Evolutionary conservation across 2,888 invertebrate species (phyloP).

Genomic region (Orchestes rusci): DNA sequence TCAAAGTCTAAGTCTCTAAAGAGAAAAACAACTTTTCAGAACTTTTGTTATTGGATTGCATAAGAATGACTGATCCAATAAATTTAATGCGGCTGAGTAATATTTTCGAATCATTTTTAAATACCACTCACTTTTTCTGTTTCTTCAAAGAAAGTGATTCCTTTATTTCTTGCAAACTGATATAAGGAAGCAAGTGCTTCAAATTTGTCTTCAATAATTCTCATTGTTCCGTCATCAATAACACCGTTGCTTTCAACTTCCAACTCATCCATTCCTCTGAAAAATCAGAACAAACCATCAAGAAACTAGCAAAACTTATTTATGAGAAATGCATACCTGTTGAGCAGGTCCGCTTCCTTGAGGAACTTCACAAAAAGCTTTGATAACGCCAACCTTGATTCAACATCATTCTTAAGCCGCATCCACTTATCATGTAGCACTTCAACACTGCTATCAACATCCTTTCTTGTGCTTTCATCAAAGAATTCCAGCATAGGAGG

Average conservation of each 20-base stretch:
- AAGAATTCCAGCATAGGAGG: conserved; percentile 57
- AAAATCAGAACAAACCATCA: conserved; percentile 3
- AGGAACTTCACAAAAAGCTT: conserved; percentile 66
- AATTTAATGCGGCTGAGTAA: no score
- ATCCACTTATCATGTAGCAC: conserved; percentile 57
- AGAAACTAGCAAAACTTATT: no score
- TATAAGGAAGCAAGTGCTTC: conserved; percentile 55
- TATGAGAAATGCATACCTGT: conserved; percentile 35
- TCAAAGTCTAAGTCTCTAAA: no score
- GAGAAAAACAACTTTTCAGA: no score
- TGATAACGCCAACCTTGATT: conserved; percentile 59
- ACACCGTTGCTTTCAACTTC: no score
- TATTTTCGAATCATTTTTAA: no score
- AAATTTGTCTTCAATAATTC: conserved; percentile 57
- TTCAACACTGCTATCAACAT: conserved; percentile 57
- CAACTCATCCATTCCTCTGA: conserved; percentile 55
- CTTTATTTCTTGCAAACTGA: conserved; percentile 58
- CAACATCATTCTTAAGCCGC: conserved; percentile 52
- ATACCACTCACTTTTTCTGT: conserved; percentile 48
- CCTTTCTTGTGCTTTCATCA: conserved; percentile 54
- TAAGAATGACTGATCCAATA: no score
- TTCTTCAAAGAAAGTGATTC: conserved; percentile 59
- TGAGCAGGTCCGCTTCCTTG: conserved; percentile 58
- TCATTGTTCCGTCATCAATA: conserved; percentile 48
- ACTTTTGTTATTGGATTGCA: no score